Conservation (phyloP, 2,888 invertebrate species). For the Lithophane semibrunnea region DNA sequence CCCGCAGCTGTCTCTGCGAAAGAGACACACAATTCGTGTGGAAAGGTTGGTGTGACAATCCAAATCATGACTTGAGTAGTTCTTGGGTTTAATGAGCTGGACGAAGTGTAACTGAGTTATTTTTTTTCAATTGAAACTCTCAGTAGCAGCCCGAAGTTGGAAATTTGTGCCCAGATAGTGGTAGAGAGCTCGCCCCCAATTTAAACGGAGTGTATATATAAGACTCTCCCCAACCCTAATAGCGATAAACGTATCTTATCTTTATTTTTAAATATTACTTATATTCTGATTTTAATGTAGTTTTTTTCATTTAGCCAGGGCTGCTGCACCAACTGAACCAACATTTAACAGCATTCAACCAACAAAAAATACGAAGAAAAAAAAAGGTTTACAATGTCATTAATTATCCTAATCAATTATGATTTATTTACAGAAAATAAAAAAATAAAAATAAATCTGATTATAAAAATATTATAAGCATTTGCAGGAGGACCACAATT, state of each 20-base stretch:
- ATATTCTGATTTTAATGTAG: neutral
- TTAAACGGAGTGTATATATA: neutral
- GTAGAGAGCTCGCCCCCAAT: neutral
- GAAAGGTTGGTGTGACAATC: conserved; percentile 18
- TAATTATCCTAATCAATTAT: neutral
- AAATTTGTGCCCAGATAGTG: neutral
- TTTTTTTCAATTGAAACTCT: neutral
- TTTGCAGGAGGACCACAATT: neutral
- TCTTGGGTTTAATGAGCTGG: neutral
- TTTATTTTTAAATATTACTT: neutral
- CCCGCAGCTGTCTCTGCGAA: conserved; percentile 40
- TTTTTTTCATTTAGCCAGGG: neutral
- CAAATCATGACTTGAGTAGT: neutral
- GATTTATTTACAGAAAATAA: neutral
- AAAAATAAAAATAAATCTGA: neutral
- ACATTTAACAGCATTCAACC: neutral
- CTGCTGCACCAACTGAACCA: neutral
- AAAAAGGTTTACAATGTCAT: neutral
- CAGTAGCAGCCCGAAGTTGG: neutral
- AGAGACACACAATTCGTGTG: neutral
- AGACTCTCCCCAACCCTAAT: neutral
- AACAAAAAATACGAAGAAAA: neutral
- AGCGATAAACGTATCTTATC: neutral
- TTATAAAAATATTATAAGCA: neutral
- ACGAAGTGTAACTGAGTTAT: neutral